These are phyloP conservation scores for Orchesellides sinensis DNA, from an alignment of 2,888 invertebrate species.

Conservation along the genomic window DNA sequence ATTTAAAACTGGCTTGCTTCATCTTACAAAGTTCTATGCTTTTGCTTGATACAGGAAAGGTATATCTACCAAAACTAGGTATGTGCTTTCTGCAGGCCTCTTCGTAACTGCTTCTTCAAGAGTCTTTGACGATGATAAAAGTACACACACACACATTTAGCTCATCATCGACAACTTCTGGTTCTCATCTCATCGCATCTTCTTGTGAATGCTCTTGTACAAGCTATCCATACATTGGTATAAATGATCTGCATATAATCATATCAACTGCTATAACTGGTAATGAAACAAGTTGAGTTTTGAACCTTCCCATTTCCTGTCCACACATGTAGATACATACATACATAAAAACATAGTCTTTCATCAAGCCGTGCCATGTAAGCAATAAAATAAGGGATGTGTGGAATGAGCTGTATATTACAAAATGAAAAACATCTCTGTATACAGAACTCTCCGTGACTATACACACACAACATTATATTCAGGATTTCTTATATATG, in stretches of 20 bases:
- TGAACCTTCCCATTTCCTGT: conserved; percentile 40
- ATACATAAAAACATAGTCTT: not conserved
- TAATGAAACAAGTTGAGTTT: conserved; percentile 33
- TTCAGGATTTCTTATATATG: too few relatives aligned
- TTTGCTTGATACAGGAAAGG: not conserved
- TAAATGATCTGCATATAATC: too few relatives aligned
- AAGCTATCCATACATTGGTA: too few relatives aligned
- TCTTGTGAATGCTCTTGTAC: conserved; percentile 19
- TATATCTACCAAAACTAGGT: not conserved
- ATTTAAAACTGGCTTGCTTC: conserved; percentile 37
- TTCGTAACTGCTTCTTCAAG: conserved; percentile 18
- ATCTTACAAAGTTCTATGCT: not conserved
- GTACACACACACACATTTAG: conserved; percentile 25
- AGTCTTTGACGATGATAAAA: not conserved
- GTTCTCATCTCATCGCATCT: conserved; percentile 16
- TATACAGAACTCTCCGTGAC: too few relatives aligned
- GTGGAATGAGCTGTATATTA: too few relatives aligned
- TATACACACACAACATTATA: too few relatives aligned
- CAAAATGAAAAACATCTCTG: not conserved
- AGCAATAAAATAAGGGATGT: too few relatives aligned
- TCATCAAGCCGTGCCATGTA: not conserved
- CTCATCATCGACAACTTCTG: conserved; percentile 26
- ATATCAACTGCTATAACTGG: conserved; percentile 7
- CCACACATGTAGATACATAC: conserved; percentile 1
- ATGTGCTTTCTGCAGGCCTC: not conserved